Conservation (phyloP, 2,888 invertebrate genomes). For the Eristalis tenax region DNA sequence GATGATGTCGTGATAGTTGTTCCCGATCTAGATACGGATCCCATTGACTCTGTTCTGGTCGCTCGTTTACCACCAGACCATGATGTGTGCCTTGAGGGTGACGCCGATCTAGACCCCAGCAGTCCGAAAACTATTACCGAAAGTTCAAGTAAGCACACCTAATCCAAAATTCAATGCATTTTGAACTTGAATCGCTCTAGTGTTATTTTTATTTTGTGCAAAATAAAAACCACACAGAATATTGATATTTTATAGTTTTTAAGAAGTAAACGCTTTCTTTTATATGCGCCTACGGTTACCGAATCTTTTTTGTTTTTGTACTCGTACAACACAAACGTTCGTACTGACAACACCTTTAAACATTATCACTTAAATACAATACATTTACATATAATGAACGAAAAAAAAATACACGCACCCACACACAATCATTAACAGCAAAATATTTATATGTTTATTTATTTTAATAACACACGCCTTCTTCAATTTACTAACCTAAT, state of each 20-base stretch:
- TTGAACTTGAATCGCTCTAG: slow-evolving; percentile 17
- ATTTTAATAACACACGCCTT: slow-evolving; percentile 67
- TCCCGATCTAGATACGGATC: slow-evolving; percentile 81
- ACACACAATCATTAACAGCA: slow-evolving; percentile 19
- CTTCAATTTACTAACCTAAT: slow-evolving; percentile 77
- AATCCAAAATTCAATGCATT: too few relatives aligned
- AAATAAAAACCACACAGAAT: slow-evolving; percentile 44
- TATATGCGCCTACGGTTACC: slow-evolving; percentile 22
- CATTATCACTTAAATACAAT: slow-evolving; percentile 18
- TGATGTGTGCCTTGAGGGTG: slow-evolving; percentile 74
- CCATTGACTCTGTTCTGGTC: slow-evolving; percentile 74
- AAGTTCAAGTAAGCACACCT: slow-evolving; percentile 84
- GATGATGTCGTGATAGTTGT: slow-evolving; percentile 83
- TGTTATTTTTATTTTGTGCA: slow-evolving; percentile 45
- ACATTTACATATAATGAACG: not conserved
- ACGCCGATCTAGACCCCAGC: slow-evolving; percentile 81
- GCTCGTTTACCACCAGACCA: slow-evolving; percentile 73
- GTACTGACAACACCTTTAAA: slow-evolving; percentile 22
- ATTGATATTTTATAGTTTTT: slow-evolving; percentile 10
- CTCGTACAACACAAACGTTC: slow-evolving; percentile 41
- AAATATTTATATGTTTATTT: slow-evolving; percentile 45
- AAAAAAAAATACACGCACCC: slow-evolving; percentile 2
- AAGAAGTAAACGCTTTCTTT: slow-evolving; percentile 48
- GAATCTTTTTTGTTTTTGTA: not conserved
- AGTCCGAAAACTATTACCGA: slow-evolving; percentile 84